These are phyloP conservation scores for Urocynchramus pylzowi DNA, from an alignment of 2,113 vertebrate genomes.

Conservation along the genomic window DNA sequence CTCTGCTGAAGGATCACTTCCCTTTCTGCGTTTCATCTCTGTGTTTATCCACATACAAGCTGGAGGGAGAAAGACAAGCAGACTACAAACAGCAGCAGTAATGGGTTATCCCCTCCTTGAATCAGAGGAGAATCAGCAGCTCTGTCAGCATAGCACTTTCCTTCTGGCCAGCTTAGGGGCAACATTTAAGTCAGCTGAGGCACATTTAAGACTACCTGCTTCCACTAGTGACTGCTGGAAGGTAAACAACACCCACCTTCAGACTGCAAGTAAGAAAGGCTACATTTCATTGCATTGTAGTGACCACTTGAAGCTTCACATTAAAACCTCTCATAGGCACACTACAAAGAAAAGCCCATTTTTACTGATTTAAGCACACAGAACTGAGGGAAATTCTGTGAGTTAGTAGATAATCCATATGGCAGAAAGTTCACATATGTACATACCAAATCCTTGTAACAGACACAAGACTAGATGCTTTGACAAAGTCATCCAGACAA, in stretches of 20 bases:
- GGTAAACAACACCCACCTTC: neutral
- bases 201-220: neutral
- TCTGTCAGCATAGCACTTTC: neutral
- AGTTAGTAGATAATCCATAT: neutral
- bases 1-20: neutral
- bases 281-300: neutral
- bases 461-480: neutral
- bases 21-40: neutral
- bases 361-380: neutral
- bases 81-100: neutral
- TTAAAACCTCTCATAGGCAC: neutral
- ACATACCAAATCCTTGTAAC: neutral
- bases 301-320: neutral
- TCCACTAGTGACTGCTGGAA: neutral
- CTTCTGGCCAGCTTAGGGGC: accelerated
- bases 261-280: accelerated
- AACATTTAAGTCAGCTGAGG: accelerated
- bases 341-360: neutral
- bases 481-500: neutral
- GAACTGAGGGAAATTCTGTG: accelerated
- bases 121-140: neutral
- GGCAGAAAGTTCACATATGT: neutral
- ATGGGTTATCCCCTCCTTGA: neutral
- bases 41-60: neutral
- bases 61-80: neutral